Conservation (phyloP, 1,140 invertebrate genomes). For the Colletes latitarsis region DNA sequence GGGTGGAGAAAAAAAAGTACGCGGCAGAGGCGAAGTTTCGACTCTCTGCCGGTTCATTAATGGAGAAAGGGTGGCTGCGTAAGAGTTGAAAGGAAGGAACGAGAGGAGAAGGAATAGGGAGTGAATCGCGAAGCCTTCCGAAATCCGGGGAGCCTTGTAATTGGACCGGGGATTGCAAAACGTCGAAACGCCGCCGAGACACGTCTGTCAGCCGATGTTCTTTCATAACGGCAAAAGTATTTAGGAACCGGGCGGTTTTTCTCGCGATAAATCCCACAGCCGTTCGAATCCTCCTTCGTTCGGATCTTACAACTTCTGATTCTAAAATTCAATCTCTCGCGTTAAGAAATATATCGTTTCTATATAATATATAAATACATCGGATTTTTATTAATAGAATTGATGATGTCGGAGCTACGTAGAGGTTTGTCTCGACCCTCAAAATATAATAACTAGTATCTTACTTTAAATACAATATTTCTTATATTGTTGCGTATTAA, state of each 20-base stretch:
- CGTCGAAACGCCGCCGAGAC: constrained; percentile 68
- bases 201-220: constrained; percentile 43
- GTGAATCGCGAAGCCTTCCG: constrained; percentile 53
- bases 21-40: constrained; percentile 70
- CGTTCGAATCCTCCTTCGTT: no score
- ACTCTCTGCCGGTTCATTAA: constrained; percentile 72
- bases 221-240: constrained; percentile 16
- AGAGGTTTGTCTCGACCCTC: no score
- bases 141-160: constrained; percentile 71
- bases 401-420: no score
- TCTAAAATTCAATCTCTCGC: no score
- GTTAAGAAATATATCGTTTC: no score
- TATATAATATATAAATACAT: no score
- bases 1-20: constrained; percentile 44
- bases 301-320: no score
- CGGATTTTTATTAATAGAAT: no score
- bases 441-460: no score
- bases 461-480: no score
- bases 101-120: constrained; percentile 27
- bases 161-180: constrained; percentile 68
- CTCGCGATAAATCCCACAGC: no score
- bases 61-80: constrained; percentile 60
- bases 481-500: no score
- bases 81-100: constrained; percentile 61
- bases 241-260: neutral